Conservation (phyloP, 37 sponge, comb jelly and placozoan genomes). For the Crambe crambe region DNA sequence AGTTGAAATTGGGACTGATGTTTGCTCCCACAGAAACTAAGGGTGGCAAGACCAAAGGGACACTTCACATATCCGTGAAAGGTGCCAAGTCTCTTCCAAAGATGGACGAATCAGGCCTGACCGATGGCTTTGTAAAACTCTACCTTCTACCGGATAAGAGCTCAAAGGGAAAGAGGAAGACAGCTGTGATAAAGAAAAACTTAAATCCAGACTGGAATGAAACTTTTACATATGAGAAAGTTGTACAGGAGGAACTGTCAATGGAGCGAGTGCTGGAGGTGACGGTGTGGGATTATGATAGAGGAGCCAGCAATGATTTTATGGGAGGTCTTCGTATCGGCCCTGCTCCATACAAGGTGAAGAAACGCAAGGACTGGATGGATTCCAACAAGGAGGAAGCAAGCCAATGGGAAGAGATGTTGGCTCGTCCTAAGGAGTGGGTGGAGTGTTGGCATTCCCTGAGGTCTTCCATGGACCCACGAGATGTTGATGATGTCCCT, state of each 20-base stretch:
- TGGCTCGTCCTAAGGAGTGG: slow-evolving; percentile 59
- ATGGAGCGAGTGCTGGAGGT: slow-evolving; percentile 56
- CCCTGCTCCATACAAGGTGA: slow-evolving; percentile 18
- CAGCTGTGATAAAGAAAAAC: slow-evolving; percentile 44
- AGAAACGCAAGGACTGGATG: slow-evolving; percentile 59
- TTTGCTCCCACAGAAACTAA: neutral
- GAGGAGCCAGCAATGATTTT: slow-evolving; percentile 22
- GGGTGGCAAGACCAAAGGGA: neutral
- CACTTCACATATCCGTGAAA: slow-evolving; percentile 38
- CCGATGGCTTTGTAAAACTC: slow-evolving; percentile 42
- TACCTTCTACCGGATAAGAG: slow-evolving; percentile 67
- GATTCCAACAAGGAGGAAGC: slow-evolving; percentile 61
- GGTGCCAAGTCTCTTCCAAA: slow-evolving; percentile 31
- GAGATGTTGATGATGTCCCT: slow-evolving; percentile 7
- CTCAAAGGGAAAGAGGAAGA: slow-evolving; percentile 54
- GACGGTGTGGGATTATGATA: slow-evolving; percentile 58
- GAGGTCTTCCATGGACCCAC: slow-evolving; percentile 42
- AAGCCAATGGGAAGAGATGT: slow-evolving; percentile 53
- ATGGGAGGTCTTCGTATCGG: slow-evolving; percentile 69
- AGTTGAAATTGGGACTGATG: slow-evolving; percentile 22
- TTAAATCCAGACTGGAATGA: slow-evolving; percentile 62
- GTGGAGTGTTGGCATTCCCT: slow-evolving; percentile 66
- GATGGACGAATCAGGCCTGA: neutral
- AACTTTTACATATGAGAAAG: slow-evolving; percentile 37
- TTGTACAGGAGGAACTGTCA: slow-evolving; percentile 38